These are phyloP conservation scores for Euleptes europaea DNA, from an alignment of 2,113 vertebrate species.

Conservation along the genomic window DNA sequence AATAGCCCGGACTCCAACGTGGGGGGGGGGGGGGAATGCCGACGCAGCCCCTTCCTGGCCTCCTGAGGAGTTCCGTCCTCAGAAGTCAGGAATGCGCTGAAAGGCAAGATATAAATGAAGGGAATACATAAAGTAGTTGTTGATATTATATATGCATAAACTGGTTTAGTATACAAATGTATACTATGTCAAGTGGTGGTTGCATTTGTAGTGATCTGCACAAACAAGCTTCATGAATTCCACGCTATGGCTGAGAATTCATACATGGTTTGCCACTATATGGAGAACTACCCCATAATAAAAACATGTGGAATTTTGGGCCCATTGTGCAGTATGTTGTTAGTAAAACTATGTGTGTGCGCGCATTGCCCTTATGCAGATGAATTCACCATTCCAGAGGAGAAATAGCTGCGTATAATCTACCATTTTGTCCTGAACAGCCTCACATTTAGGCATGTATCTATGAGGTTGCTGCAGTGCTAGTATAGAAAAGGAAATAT, in stretches of 20 bases:
- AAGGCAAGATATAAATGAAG: no score
- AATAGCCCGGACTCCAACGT: no score
- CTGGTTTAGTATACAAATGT: not conserved
- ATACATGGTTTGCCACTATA: no score
- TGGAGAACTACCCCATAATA: no score
- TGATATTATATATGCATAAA: not conserved
- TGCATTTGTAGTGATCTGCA: not conserved
- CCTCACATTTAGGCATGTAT: not conserved
- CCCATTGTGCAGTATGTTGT: not conserved
- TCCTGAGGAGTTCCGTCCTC: no score
- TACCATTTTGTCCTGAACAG: not conserved
- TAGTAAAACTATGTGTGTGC: not conserved
- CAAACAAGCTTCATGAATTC: no score
- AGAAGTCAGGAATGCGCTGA: no score
- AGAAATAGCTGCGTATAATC: not conserved
- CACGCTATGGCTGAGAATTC: no score
- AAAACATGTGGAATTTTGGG: not conserved
- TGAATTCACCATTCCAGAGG: not conserved
- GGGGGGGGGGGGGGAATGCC: no score
- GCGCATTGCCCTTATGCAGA: not conserved
- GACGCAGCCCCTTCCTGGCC: no score
- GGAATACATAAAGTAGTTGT: no score
- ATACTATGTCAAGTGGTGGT: not conserved
- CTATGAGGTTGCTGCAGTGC: not conserved
- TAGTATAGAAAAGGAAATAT: not conserved